These are phyloP conservation scores for Seladonia tumulorum DNA, from an alignment of 2,888 invertebrate species.

Conservation along the genomic window DNA sequence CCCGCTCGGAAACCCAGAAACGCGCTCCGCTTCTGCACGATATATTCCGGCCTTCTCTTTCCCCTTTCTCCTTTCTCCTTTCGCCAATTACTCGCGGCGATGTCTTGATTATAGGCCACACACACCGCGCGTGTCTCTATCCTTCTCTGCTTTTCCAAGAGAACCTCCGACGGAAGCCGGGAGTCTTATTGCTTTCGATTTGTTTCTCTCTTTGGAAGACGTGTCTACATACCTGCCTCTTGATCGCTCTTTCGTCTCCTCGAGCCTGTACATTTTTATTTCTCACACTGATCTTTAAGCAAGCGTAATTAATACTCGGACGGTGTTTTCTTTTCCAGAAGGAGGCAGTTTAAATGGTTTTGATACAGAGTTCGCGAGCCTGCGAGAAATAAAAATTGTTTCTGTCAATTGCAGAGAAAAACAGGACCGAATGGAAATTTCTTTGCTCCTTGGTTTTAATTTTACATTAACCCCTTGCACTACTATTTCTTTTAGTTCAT, in stretches of 20 bases:
- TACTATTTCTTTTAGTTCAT: too few relatives aligned
- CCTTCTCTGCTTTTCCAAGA: background rate
- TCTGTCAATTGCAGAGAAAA: too few relatives aligned
- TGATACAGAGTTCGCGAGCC: too few relatives aligned
- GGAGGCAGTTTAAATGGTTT: too few relatives aligned
- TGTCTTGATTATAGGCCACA: background rate
- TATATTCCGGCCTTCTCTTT: conserved; percentile 25
- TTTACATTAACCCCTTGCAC: too few relatives aligned
- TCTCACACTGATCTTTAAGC: background rate
- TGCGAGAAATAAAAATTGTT: too few relatives aligned
- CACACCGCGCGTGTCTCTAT: background rate
- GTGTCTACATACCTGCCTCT: background rate
- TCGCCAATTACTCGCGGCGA: conserved; percentile 21
- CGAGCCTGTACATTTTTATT: background rate
- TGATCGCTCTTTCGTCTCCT: background rate
- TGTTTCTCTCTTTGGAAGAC: background rate
- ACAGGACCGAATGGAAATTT: too few relatives aligned
- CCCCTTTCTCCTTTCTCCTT: conserved; percentile 2
- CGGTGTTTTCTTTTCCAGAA: too few relatives aligned
- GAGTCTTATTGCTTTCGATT: background rate
- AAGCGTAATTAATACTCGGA: background rate
- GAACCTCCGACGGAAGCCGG: background rate
- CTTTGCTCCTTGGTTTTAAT: too few relatives aligned
- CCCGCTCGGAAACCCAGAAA: conserved; percentile 1
- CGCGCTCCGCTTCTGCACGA: conserved; percentile 13